Evolutionary conservation across 1,140 invertebrate genomes (phyloP).

Genomic region (Cotesia typhae): DNA sequence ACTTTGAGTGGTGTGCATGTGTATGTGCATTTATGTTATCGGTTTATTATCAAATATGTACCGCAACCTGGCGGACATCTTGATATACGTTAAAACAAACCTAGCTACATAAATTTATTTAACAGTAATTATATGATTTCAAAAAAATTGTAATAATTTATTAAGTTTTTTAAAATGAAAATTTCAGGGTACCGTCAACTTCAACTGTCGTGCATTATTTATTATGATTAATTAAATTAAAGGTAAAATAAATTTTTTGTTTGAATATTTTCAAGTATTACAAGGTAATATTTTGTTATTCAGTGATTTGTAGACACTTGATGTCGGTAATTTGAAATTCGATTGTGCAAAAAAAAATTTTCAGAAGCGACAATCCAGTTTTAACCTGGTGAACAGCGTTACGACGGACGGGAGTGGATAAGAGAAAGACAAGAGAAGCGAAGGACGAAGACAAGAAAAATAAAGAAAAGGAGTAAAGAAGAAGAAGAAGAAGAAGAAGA

Average conservation of each 20-base stretch:
- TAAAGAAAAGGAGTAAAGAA: constrained; percentile 5
- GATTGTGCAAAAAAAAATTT: neutral
- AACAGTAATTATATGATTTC: no score
- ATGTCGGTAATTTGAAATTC: constrained; percentile 3
- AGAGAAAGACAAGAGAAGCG: neutral
- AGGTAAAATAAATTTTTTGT: no score
- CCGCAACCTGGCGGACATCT: constrained; percentile 7
- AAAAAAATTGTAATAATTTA: no score
- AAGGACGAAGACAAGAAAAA: neutral
- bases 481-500: constrained; percentile 33
- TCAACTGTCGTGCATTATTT: no score
- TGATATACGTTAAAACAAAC: constrained; percentile 51
- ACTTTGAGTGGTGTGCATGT: neutral
- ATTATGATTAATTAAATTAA: no score
- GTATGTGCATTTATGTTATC: constrained; percentile 24
- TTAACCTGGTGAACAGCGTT: neutral
- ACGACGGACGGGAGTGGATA: neutral
- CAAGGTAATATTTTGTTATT: constrained; percentile 5
- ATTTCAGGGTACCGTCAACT: no score
- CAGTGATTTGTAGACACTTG: constrained; percentile 19
- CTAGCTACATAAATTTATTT: constrained; percentile 55
- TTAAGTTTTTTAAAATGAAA: no score
- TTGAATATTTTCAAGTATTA: no score
- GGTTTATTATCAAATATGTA: constrained; percentile 25
- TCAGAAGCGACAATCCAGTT: neutral